Percentiles rank a stretch among this genome's conserved stretches.
These are phyloP conservation scores for Peromyscus attwateri DNA, from an alignment of 2,797 vertebrate genomes.

Conservation along the genomic window DNA sequence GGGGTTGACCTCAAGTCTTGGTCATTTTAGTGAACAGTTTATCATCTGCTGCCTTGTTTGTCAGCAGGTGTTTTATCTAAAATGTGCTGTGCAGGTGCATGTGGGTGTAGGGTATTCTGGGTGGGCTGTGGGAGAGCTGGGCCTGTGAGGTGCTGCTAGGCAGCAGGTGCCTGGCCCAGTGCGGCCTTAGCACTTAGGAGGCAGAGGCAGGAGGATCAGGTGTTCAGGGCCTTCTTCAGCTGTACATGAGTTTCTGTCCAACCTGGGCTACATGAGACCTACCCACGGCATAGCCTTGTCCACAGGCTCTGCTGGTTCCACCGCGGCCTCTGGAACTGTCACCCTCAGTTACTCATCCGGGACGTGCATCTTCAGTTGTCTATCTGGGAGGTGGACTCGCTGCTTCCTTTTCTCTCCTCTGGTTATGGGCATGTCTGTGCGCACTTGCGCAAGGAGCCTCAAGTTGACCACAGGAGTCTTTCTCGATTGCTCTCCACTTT, in stretches of 20 bases:
- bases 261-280: background rate
- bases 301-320: background rate
- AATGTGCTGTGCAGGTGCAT: background rate
- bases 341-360: fast-evolving
- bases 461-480: background rate
- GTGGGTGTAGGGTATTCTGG: fast-evolving
- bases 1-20: background rate
- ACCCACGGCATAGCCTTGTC: fast-evolving
- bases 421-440: background rate
- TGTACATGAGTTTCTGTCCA: background rate
- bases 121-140: background rate
- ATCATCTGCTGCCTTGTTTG: background rate
- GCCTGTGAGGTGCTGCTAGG: background rate
- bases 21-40: background rate
- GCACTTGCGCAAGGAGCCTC: background rate
- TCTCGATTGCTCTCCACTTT: background rate
- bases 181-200: background rate
- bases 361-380: fast-evolving
- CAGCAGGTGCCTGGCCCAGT: background rate
- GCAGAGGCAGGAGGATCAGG: background rate
- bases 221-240: background rate
- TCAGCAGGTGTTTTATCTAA: background rate
- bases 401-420: too few relatives aligned
- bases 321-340: fast-evolving
- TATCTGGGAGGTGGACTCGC: fast-evolving